A percentile compares a stretch with the other conserved stretches of the same genome.
Conservation (phyloP, 64 coral and sea anemone species). For the Pachyseris speciosa region DNA sequence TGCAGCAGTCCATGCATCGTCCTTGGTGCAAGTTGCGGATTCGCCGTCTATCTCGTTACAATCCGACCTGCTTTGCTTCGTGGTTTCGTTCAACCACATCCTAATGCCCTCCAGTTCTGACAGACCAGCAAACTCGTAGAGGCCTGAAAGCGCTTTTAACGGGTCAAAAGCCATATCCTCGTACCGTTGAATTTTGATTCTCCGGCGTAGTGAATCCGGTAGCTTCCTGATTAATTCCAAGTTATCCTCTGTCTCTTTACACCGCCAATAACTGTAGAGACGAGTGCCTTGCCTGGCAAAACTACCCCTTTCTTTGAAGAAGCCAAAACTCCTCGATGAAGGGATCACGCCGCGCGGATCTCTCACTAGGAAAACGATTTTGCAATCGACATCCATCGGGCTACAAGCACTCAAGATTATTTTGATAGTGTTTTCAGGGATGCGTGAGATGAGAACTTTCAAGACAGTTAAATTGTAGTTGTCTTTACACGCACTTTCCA, state of each 20-base stretch:
- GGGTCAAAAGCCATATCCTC: conserved; percentile 28
- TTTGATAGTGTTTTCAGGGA: conserved; percentile 20
- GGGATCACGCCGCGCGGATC: conserved; percentile 30
- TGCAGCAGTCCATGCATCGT: background rate
- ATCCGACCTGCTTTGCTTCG: background rate
- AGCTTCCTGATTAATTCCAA: background rate
- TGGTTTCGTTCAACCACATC: conserved; percentile 10
- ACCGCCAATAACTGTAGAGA: background rate
- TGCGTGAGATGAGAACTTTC: conserved; percentile 4
- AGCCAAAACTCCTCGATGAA: background rate
- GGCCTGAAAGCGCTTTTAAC: background rate
- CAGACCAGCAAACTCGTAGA: conserved; percentile 34
- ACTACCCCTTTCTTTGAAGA: background rate
- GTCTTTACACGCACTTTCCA: conserved; percentile 3
- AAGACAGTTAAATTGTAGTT: conserved; percentile 22
- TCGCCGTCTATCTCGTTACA: background rate
- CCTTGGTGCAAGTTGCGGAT: background rate
- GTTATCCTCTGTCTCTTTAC: conserved; percentile 37
- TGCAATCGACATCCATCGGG: background rate
- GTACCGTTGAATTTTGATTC: conserved; percentile 24
- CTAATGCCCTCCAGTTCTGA: background rate
- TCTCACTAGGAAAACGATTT: conserved; percentile 15
- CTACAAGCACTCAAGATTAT: background rate
- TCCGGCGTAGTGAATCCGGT: background rate
- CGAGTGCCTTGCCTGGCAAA: background rate